These are phyloP conservation scores for Acromyrmex heyeri DNA, from an alignment of 1,140 invertebrate species.

Conservation along the genomic window DNA sequence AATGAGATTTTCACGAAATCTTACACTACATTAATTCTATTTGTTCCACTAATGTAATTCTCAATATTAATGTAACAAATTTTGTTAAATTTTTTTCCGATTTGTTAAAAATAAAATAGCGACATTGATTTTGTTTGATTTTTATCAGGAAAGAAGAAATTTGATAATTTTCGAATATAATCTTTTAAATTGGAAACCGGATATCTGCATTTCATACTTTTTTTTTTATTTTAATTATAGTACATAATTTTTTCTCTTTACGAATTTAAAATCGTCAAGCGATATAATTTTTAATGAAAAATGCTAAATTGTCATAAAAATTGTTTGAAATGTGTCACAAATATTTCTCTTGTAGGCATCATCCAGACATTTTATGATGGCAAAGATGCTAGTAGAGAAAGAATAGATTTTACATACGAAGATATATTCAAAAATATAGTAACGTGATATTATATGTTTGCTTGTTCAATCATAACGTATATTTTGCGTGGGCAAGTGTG, in stretches of 20 bases:
- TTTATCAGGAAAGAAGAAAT: neutral
- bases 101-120: neutral
- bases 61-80: neutral
- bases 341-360: neutral
- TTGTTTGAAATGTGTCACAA: neutral
- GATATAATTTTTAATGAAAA: neutral
- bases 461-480: neutral
- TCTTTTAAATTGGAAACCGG: neutral
- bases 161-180: neutral
- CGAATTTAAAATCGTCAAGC: neutral
- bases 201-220: neutral
- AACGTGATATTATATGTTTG: neutral
- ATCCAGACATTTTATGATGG: neutral
- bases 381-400: neutral
- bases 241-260: neutral
- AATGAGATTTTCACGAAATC: neutral
- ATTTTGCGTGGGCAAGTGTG: neutral
- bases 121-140: neutral
- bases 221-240: neutral
- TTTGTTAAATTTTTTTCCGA: neutral
- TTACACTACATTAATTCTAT: neutral
- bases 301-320: neutral
- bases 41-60: neutral
- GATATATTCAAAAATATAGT: constrained; percentile 23
- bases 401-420: neutral